Base-by-base conservation (phyloP, 2,113 vertebrate genomes). In the Paramisgurnus dabryanus region DNA sequence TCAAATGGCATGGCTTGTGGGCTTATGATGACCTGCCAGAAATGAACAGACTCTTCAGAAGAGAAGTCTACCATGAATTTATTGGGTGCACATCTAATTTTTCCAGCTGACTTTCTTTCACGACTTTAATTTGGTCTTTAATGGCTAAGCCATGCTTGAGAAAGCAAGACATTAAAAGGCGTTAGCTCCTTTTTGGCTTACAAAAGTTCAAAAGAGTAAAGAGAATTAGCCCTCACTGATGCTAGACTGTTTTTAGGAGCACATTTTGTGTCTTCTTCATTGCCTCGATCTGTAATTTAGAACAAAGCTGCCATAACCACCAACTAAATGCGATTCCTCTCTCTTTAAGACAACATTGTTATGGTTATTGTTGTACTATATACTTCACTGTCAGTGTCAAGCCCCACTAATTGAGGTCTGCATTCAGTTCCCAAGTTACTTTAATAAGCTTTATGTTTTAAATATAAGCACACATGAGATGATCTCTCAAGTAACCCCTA, bases 61-160 rank as follows among this genome's bases (percentile, higher is more conserved):
- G 17, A 58, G 47, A 71, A 68, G 55, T 39, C 27, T 18, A 78
- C 47, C 49, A 39, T 64, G 71, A 50, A 73, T 73, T 81, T 81
- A 70, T 84, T 67, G 64, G 41, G 15, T 53, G 9, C 39, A 82
- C 49, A 69, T 81, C 55, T 27, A 47, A 80, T 84, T 80, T 63
- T 81, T 81, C 64, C 63, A 76, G 49, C 55, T 73, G 55, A 83
- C 73, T 75, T 63, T 67, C 60, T 80, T 84, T 86, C 82, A 77
- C 55, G 67, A 81, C 65, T 82, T 81, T 83, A 85, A 84, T 86
- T 84, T 60, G 69, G 12, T 85, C 71, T 82, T 83, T 87, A 84
- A 86, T 83, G 74, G 79, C 79, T 84, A 47, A 43, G 79, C 45
- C 83, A 82, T 8, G 75, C 73, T 86, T 85, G 82, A 85, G 82